Conservation (phyloP, 2,888 invertebrate species). For the Meta bourneti region DNA sequence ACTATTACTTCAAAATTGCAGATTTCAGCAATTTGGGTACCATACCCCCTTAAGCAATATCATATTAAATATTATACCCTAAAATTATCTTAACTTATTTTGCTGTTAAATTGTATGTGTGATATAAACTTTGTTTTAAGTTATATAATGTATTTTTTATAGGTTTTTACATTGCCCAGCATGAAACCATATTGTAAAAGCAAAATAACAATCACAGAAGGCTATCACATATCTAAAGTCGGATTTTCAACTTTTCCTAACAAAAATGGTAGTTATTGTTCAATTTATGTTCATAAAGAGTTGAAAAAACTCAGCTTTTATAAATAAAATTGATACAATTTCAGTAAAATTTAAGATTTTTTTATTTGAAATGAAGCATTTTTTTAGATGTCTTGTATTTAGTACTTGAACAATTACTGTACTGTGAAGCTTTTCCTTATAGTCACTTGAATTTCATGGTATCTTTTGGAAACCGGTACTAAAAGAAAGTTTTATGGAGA, state of each 20-base stretch:
- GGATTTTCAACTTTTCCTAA: conserved; percentile 88
- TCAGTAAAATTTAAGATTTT: too few species aligned
- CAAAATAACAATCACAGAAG: conserved; percentile 97
- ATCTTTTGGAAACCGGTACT: not conserved
- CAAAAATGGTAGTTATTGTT: conserved; percentile 46
- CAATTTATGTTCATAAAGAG: too few species aligned
- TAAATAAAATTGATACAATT: too few species aligned
- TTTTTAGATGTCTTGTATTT: too few species aligned
- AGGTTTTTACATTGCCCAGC: conserved; percentile 93
- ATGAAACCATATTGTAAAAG: conserved; percentile 97
- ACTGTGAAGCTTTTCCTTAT: not conserved
- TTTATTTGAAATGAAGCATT: too few species aligned
- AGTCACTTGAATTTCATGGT: not conserved
- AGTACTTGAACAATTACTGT: too few species aligned
- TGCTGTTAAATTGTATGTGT: not conserved
- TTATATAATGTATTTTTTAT: conserved; percentile 6
- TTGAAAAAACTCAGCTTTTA: too few species aligned
- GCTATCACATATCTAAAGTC: conserved; percentile 91
- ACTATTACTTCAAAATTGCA: too few species aligned
- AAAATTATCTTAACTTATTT: not conserved
- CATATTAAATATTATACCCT: too few species aligned
- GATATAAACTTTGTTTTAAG: not conserved
- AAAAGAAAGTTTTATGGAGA: too few species aligned
- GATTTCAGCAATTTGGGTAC: too few species aligned
- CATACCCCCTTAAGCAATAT: too few species aligned